Evolutionary conservation across 2,888 invertebrate genomes (phyloP), one percentile per base, ranked within the genome.

Genomic region (Agapetus fuscipes): DNA sequence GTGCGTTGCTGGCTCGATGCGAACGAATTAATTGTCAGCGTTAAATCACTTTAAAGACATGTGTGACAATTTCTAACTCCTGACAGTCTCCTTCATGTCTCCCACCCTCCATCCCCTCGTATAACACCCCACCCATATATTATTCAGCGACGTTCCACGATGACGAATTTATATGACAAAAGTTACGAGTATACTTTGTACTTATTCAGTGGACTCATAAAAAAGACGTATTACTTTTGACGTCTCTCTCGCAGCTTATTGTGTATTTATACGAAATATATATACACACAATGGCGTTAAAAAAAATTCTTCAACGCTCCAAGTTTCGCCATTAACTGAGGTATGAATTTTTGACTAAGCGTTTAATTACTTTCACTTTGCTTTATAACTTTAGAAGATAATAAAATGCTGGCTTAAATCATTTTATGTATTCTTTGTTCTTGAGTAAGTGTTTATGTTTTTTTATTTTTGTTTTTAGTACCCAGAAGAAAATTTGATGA

Each of bases 341-440:
- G 27, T 34, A 26, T 38, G 41, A 39, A 41, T 41, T 42, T 45
- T 45, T 41, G 30, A 42, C 33, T 37, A 37, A 41, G 37, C 36
- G 42, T 30, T 39, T 45, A 45, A 45, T 39, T 42, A 45, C 42
- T 34, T 34, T n/a, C 13, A 29, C 25, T 42, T 39, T 45, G 36
- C 32, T 35, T 24, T 12, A 29, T 28, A 32, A 15, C 39, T 29
- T 16, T 13, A 29, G 39, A 33, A 37, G 26, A 39, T 36, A 25
- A 37, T 45, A 45, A 45, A 45, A 45, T 45, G 42, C 39, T 42
- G 24, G n/a, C n/a, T n/a, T n/a, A n/a, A n/a, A n/a, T n/a, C n/a
- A n/a, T n/a, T n/a, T n/a, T n/a, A n/a, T n/a, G n/a, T n/a, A n/a
- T n/a, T n/a, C n/a, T n/a, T n/a, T n/a, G n/a, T n/a, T n/a, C n/a